Percentiles rank a stretch among this genome's conserved stretches.
Conservation (phyloP, 2,888 invertebrate species). For the Cartodere bifasciata region DNA sequence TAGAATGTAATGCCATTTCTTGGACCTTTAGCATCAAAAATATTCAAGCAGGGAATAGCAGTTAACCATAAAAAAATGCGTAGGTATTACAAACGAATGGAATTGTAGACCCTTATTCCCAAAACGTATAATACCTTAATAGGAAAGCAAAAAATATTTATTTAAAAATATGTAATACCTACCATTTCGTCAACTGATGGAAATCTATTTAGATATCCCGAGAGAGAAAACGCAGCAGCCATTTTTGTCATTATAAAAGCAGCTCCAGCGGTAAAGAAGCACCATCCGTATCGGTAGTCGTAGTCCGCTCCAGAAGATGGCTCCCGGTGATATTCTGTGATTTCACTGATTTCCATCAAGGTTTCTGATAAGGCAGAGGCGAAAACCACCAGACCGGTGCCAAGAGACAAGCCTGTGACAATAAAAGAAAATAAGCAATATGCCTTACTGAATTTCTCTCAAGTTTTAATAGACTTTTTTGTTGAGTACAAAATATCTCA, state of each 20-base stretch:
- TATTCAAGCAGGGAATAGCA: no score
- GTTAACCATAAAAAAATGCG: no score
- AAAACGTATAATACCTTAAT: no score
- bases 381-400: constrained; percentile 46
- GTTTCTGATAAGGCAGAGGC: constrained; percentile 48
- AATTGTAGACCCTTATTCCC: no score
- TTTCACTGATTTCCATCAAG: constrained; percentile 37
- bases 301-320: constrained; percentile 27
- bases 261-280: constrained; percentile 46
- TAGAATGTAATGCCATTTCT: no score
- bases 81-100: no score
- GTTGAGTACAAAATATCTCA: neutral
- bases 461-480: no score
- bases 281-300: constrained; percentile 49
- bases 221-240: constrained; percentile 44
- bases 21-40: no score
- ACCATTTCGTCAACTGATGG: constrained; percentile 50
- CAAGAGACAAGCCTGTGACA: constrained; percentile 45
- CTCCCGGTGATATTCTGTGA: constrained; percentile 33
- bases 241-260: constrained; percentile 46
- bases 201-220: constrained; percentile 46
- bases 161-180: no score
- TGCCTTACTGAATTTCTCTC: no score
- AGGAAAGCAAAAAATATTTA: no score
- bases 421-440: no score